Conservation (phyloP, 2,888 invertebrate species). For the Napeogenes sylphis region DNA sequence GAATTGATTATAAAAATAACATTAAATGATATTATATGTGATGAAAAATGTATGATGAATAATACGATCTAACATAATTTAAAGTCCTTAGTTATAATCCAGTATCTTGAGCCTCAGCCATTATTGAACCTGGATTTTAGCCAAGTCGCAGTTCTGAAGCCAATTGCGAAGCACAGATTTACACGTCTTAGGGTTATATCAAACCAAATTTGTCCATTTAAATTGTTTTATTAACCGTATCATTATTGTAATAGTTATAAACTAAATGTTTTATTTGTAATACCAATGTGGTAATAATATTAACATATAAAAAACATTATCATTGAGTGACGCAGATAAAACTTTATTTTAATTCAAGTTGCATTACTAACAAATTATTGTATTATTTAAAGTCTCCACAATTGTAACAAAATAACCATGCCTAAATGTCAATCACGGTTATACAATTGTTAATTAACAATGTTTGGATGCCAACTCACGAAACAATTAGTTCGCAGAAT, state of each 20-base stretch:
- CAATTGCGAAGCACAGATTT: conserved; percentile 4
- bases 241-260: too few relatives aligned
- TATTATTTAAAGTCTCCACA: too few relatives aligned
- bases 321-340: too few relatives aligned
- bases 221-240: not conserved
- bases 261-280: too few relatives aligned
- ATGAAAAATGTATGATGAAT: too few relatives aligned
- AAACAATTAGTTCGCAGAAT: conserved; percentile 5
- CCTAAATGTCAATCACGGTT: conserved; percentile 37
- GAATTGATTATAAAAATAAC: too few relatives aligned
- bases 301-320: too few relatives aligned
- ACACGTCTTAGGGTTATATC: conserved; percentile 3
- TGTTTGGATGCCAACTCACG: conserved; percentile 45
- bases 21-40: too few relatives aligned
- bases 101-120: not conserved
- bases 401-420: not conserved
- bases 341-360: too few relatives aligned
- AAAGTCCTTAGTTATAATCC: conserved; percentile 2
- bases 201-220: not conserved
- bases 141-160: conserved; percentile 2
- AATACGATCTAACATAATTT: conserved; percentile 6
- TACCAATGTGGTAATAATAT: too few relatives aligned
- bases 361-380: too few relatives aligned
- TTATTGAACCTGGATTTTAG: conserved; percentile 3
- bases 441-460: conserved; percentile 50